Evolutionary conservation across 2,888 invertebrate genomes (phyloP).

Genomic region (Xestia c-nigrum): DNA sequence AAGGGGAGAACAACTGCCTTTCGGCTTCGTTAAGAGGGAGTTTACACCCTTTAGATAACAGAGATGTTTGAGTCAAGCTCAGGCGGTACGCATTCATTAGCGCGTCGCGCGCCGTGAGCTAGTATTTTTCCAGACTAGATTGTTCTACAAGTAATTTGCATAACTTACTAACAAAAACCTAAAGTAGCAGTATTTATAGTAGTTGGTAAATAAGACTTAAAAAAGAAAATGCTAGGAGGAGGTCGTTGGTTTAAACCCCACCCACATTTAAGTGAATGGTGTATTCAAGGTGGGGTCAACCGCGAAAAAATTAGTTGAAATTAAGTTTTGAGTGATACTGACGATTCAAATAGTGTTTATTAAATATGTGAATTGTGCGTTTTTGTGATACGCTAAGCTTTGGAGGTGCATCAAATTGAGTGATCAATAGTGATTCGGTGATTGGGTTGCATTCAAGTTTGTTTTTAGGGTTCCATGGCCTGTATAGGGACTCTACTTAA

Average conservation of each 20-base stretch:
- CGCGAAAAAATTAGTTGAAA: slow-evolving; percentile 2
- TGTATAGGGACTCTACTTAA: too few relatives aligned
- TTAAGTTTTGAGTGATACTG: background rate
- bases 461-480: too few relatives aligned
- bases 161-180: background rate
- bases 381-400: background rate
- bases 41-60: too few relatives aligned
- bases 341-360: background rate
- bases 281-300: background rate
- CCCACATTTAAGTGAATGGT: background rate
- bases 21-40: too few relatives aligned
- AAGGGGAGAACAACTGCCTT: too few relatives aligned
- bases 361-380: background rate
- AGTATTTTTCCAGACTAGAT: background rate
- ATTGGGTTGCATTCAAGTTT: too few relatives aligned
- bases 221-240: slow-evolving; percentile 1
- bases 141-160: background rate
- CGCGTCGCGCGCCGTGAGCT: background rate
- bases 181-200: background rate
- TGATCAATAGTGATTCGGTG: too few relatives aligned
- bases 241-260: background rate
- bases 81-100: background rate
- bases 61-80: too few relatives aligned
- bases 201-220: background rate
- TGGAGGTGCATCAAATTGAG: too few relatives aligned